Conservation (phyloP, 2,888 invertebrate genomes). For the Meloe dianella region DNA sequence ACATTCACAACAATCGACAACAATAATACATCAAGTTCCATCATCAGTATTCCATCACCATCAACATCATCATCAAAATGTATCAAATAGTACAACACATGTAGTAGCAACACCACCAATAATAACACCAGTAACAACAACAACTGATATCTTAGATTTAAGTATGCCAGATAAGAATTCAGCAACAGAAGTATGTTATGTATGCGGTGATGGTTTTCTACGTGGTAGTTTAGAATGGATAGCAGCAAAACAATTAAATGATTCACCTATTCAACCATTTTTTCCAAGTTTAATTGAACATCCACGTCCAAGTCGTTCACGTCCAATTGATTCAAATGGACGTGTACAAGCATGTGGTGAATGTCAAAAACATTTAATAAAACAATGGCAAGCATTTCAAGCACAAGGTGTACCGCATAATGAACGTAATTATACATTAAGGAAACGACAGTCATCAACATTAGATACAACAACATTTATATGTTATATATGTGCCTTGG, state of each 20-base stretch:
- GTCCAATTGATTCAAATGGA: conserved; percentile 81
- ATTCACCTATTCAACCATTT: conserved; percentile 65
- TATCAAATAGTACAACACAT: conserved; percentile 47
- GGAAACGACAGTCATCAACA: conserved; percentile 74
- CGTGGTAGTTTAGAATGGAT: conserved; percentile 80
- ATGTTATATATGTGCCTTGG: conserved; percentile 87
- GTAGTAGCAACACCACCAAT: conserved; percentile 1
- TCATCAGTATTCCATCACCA: conserved; percentile 47
- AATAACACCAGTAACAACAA: conserved; percentile 60
- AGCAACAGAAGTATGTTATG: conserved; percentile 87
- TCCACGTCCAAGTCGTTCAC: conserved; percentile 82
- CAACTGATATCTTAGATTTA: conserved; percentile 84
- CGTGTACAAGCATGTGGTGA: conserved; percentile 81
- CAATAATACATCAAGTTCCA: conserved; percentile 4
- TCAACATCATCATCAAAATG: conserved; percentile 47
- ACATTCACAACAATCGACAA: conserved; percentile 45
- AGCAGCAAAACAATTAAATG: conserved; percentile 64
- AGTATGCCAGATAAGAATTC: conserved; percentile 94
- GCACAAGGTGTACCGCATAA: conserved; percentile 73
- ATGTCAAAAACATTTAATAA: conserved; percentile 83
- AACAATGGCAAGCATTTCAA: conserved; percentile 82
- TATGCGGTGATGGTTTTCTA: conserved; percentile 87
- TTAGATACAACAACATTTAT: conserved; percentile 76
- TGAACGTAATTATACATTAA: conserved; percentile 81
- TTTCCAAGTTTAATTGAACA: conserved; percentile 80